Evolutionary conservation across 2,888 invertebrate species (phyloP), one percentile per base, ranked within the genome.

Genomic region (Metopia argyrocephala): DNA sequence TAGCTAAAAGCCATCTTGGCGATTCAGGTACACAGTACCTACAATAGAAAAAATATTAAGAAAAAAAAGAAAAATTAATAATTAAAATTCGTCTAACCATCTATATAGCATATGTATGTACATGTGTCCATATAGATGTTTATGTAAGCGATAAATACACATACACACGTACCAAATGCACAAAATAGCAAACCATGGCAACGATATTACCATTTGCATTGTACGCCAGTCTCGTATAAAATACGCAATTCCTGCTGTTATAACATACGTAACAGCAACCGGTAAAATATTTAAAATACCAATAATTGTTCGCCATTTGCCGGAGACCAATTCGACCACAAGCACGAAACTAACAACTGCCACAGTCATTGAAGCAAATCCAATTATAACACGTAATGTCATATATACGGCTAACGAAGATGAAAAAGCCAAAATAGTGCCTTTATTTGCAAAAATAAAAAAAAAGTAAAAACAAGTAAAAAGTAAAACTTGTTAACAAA

Each of bases 11-110:
- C 95, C 95, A 95, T 86, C 95, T 91, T 4, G 95, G 95, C 2
- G 95, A 95, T 91, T 95, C 95, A 5, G 95, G 95, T 73, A 95
- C 89, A 70, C 94, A 91, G 90, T 93, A 94, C 94, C 95, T 95
- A 87, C 38, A 38, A n/a, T 78, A 84, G 64, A 20, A 15, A 28
- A 2, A 15, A 28, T 21, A 31, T 50, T 1, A 61, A 64, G 4
- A 5, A 54, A 61, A 54, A n/a, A 18, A 28, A 46, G 45, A 5
- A 38, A 48, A 38, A 31, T 12, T n/a, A 21, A 18, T n/a, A n/a
- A 45, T 1, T 15, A 5, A 21, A 45, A 54, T 12, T 45, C 38
- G 50, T 18, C 3, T 68, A 23, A 48, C 5, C n/a, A 57, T 21
- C 23, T 64, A 23, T 27, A 45, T 12, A 12, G 18, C 46, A 48